These are phyloP conservation scores for Stercorarius parasiticus DNA, from an alignment of 2,113 vertebrate species.

Conservation along the genomic window DNA sequence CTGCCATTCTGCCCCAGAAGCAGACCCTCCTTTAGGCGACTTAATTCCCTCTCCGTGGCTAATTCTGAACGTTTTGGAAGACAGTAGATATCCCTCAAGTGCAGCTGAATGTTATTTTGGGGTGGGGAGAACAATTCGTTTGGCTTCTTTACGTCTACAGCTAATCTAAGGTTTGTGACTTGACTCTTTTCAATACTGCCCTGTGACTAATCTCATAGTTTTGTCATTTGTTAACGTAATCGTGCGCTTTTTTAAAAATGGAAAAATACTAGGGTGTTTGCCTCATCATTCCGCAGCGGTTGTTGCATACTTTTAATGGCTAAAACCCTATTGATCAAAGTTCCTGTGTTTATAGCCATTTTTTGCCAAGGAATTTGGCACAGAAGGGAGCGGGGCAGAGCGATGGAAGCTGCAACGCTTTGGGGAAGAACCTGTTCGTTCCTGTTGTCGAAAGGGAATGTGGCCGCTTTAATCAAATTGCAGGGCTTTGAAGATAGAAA, in stretches of 20 bases:
- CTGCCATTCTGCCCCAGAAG: background rate
- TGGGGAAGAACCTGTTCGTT: background rate
- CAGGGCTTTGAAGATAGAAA: background rate
- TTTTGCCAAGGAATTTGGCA: constrained; percentile 30
- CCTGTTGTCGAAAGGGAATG: background rate
- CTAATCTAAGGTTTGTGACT: background rate
- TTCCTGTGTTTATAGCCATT: background rate
- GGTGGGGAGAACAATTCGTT: background rate
- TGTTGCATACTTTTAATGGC: background rate
- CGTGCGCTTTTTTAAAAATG: background rate
- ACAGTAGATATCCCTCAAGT: fast-evolving
- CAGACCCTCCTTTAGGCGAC: background rate
- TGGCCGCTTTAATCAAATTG: background rate
- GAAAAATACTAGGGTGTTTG: background rate
- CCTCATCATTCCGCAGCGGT: background rate
- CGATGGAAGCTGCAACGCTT: background rate
- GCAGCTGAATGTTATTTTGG: background rate
- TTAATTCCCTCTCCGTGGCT: background rate
- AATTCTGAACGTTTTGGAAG: background rate
- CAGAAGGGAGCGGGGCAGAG: background rate
- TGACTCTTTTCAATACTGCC: background rate
- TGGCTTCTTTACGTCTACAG: background rate
- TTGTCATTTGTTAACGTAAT: background rate
- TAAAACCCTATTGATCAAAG: background rate
- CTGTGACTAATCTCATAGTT: background rate